phyloP scores from a whole-genome alignment of 1,140 invertebrate species.

The Alviniconcha marisindica region DNA sequence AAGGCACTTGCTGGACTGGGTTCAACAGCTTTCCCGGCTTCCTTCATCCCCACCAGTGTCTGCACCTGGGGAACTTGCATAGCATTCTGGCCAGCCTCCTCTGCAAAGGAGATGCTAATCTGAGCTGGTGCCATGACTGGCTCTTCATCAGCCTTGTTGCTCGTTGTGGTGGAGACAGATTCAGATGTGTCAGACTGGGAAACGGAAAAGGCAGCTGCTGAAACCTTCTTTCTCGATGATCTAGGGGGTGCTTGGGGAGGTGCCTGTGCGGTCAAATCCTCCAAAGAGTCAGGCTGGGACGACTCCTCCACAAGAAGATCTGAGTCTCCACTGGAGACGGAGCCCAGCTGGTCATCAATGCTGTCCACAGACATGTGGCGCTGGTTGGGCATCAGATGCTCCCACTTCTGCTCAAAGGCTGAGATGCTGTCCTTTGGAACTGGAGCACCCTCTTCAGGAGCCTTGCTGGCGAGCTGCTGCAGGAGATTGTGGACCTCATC shows the following conservation, averaged over 20 bases:
- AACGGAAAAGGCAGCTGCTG: background rate
- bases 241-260: background rate
- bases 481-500: conserved; percentile 58
- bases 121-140: background rate
- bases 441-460: conserved; percentile 41
- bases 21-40: background rate
- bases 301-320: conserved; percentile 4
- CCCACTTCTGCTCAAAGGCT: conserved; percentile 66
- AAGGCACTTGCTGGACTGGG: conserved; percentile 3
- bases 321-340: conserved; percentile 18
- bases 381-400: conserved; percentile 48
- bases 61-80: background rate
- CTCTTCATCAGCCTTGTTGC: background rate
- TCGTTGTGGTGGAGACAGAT: background rate
- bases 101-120: background rate
- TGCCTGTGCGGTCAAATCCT: background rate
- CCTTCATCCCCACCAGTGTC: background rate
- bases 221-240: background rate
- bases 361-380: conserved; percentile 30
- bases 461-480: conserved; percentile 61
- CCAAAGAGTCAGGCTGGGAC: background rate
- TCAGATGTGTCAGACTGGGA: background rate
- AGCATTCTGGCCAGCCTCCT: background rate
- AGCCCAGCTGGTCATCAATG: background rate
- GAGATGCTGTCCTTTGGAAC: conserved; percentile 34